These are phyloP conservation scores for Agelas oroides DNA, from an alignment of 37 sponge, comb jelly and placozoan species.

Conservation along the genomic window DNA sequence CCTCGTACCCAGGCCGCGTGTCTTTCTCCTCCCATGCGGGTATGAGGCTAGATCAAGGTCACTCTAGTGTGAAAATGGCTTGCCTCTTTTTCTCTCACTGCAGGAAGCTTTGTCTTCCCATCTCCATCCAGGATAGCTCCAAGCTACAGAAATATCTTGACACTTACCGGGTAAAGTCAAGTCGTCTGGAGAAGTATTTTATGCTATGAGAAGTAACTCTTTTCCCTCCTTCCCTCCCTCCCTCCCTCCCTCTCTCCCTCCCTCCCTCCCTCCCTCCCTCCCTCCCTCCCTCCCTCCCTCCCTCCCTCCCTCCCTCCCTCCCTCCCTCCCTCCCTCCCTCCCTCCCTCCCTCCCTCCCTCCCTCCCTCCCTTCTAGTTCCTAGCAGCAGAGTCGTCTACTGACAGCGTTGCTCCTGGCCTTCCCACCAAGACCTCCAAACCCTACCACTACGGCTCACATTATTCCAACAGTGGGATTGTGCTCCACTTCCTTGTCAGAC, in stretches of 20 bases:
- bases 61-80: no score
- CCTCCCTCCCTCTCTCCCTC: background rate
- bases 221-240: background rate
- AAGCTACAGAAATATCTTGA: constrained; percentile 73
- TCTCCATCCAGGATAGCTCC: constrained; percentile 85
- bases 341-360: background rate
- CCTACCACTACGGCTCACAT: constrained; percentile 99
- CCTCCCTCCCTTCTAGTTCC: constrained; percentile 32
- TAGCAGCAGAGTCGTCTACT: constrained; percentile 44
- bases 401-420: constrained; percentile 40
- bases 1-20: no score
- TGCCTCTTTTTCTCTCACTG: background rate
- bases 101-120: constrained; percentile 77
- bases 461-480: constrained; percentile 98
- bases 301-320: no score
- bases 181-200: background rate
- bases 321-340: no score
- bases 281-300: no score
- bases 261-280: no score
- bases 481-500: constrained; percentile 95
- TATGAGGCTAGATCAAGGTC: no score
- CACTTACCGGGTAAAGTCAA: constrained; percentile 83
- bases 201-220: no score
- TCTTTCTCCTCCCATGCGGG: no score
- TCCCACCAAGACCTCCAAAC: constrained; percentile 57